These are phyloP conservation scores for Ancistrus triradiatus DNA, from an alignment of 2,113 vertebrate species.

Conservation along the genomic window DNA sequence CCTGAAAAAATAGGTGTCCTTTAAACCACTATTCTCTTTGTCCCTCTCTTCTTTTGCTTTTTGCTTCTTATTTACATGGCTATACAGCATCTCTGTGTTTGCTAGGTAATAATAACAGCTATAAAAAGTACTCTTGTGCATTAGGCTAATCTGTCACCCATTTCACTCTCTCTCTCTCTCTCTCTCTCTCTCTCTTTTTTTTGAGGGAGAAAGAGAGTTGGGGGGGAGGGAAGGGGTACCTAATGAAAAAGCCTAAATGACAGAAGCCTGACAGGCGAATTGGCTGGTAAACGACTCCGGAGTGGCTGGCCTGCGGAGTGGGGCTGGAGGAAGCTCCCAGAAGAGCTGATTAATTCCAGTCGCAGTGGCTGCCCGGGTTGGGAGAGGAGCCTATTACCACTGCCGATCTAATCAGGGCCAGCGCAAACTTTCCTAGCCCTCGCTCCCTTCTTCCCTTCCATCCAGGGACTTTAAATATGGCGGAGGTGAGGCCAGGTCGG, in stretches of 20 bases:
- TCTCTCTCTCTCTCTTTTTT: conserved; percentile 50
- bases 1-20: conserved; percentile 50
- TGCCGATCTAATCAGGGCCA: conserved; percentile 95
- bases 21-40: conserved; percentile 27
- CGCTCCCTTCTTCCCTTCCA: conserved; percentile 75
- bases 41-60: background rate
- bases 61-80: conserved; percentile 55
- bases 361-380: conserved; percentile 84
- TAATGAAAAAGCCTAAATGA: conserved; percentile 99
- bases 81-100: conserved; percentile 60
- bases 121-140: conserved; percentile 77
- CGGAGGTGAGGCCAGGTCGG: conserved; percentile 71
- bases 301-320: conserved; percentile 90
- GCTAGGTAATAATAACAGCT: conserved; percentile 72
- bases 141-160: conserved; percentile 88
- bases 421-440: conserved; percentile 87
- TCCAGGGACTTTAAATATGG: conserved; percentile 86
- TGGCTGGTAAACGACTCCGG: conserved; percentile 98
- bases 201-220: conserved; percentile 48
- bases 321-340: conserved; percentile 92
- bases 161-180: conserved; percentile 61
- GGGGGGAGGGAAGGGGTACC: conserved; percentile 71
- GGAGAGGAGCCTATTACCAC: conserved; percentile 97
- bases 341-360: conserved; percentile 99
- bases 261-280: conserved; percentile 99